These are phyloP conservation scores for Creontiades dilutus DNA, from an alignment of 2,888 invertebrate genomes.

Conservation along the genomic window DNA sequence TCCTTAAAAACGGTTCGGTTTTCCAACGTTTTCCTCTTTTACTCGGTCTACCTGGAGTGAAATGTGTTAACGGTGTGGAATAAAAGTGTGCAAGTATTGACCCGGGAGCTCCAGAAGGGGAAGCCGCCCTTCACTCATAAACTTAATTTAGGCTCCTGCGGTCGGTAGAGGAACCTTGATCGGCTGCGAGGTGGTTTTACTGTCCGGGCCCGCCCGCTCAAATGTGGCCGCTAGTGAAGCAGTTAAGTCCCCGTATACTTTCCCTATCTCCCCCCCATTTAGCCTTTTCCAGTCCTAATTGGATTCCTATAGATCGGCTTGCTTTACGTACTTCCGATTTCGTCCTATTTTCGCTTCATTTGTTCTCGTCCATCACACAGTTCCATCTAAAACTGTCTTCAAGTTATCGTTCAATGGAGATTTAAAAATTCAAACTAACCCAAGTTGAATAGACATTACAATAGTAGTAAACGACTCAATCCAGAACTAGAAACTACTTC, in stretches of 20 bases:
- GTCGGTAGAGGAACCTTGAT: background rate
- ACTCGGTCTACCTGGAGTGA: too few relatives aligned
- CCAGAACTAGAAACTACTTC: too few relatives aligned
- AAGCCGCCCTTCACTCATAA: constrained; percentile 17
- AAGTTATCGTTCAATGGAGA: too few relatives aligned
- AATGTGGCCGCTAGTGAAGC: constrained; percentile 19
- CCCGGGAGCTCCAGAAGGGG: background rate
- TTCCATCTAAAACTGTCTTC: too few relatives aligned
- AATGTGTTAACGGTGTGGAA: background rate
- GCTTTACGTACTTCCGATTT: background rate
- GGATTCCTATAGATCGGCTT: constrained; percentile 15
- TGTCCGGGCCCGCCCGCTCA: background rate
- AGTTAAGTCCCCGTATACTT: constrained; percentile 38
- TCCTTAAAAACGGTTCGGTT: too few relatives aligned
- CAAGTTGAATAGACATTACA: too few relatives aligned
- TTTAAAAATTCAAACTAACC: too few relatives aligned
- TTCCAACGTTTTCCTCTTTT: too few relatives aligned
- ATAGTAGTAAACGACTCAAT: too few relatives aligned
- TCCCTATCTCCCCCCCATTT: constrained; percentile 7
- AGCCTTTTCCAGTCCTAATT: background rate
- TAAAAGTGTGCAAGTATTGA: constrained; percentile 6
- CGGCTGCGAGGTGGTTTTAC: constrained; percentile 10
- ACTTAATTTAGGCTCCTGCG: constrained; percentile 52
- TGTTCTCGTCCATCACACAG: too few relatives aligned
- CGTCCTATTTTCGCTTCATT: background rate